Percentiles rank a stretch among this genome's conserved stretches.
These are phyloP conservation scores for Aricia artaxerxes DNA, from an alignment of 2,888 invertebrate genomes.

Conservation along the genomic window DNA sequence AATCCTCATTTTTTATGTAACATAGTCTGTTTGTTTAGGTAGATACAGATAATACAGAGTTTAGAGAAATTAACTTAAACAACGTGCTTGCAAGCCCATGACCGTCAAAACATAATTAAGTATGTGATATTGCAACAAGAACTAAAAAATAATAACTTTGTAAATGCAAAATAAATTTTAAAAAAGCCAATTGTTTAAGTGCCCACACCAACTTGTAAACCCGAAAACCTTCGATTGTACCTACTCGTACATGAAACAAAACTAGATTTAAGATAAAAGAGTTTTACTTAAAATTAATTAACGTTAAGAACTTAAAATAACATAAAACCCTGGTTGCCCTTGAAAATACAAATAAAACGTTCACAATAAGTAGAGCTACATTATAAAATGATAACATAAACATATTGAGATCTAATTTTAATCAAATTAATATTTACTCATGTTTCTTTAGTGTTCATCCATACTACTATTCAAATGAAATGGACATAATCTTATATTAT, in stretches of 20 bases:
- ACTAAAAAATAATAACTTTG: not conserved
- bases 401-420: too few species aligned
- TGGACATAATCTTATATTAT: too few species aligned
- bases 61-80: not conserved
- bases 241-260: not conserved
- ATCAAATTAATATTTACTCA: not conserved
- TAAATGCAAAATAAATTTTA: not conserved
- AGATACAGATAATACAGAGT: not conserved
- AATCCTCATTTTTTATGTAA: too few species aligned
- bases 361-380: not conserved
- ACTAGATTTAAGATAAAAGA: not conserved
- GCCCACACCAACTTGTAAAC: constrained; percentile 12
- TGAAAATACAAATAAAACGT: not conserved
- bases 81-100: not conserved
- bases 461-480: too few species aligned
- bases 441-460: too few species aligned
- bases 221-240: constrained; percentile 3
- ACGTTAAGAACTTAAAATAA: not conserved
- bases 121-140: not conserved
- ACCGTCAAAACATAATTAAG: not conserved
- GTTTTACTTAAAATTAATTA: not conserved
- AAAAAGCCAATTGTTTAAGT: not conserved
- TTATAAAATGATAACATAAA: not conserved
- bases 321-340: not conserved
- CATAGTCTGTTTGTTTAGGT: too few species aligned